Conservation (phyloP, 2,888 invertebrate genomes). For the Nomada goodeniana region DNA sequence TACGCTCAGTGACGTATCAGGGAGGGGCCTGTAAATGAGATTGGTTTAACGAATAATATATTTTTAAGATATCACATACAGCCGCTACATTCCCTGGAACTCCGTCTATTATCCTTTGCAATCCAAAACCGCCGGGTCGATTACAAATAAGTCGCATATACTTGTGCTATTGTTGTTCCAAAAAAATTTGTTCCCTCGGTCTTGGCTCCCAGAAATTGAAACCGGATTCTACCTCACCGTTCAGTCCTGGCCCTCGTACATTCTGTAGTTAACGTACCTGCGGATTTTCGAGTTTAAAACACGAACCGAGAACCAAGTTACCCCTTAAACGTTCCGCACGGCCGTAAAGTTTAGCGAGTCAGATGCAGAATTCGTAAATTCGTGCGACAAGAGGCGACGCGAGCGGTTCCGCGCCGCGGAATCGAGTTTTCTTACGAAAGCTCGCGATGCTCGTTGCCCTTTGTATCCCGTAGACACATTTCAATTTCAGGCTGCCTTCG, state of each 20-base stretch:
- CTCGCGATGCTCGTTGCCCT: constrained; percentile 4
- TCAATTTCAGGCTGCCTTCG: constrained; percentile 29
- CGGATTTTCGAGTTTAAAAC: constrained; percentile 10
- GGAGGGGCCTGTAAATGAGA: not conserved
- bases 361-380: constrained; percentile 47
- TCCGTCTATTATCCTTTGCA: not conserved
- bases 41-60: not conserved
- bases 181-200: not conserved
- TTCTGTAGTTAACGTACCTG: not conserved
- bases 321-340: constrained; percentile 25
- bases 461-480: constrained; percentile 37
- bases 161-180: too few relatives aligned
- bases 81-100: too few relatives aligned
- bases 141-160: not conserved
- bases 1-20: too few relatives aligned
- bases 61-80: too few relatives aligned
- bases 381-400: constrained; percentile 1
- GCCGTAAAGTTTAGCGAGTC: constrained; percentile 45
- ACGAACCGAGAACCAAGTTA: constrained; percentile 16
- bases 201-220: not conserved
- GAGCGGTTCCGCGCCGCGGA: constrained; percentile 7
- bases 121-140: not conserved
- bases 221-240: not conserved
- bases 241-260: not conserved
- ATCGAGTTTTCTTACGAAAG: constrained; percentile 47